These are phyloP conservation scores for Sebastes umbrosus DNA, from an alignment of 2,797 vertebrate species.

Conservation along the genomic window DNA sequence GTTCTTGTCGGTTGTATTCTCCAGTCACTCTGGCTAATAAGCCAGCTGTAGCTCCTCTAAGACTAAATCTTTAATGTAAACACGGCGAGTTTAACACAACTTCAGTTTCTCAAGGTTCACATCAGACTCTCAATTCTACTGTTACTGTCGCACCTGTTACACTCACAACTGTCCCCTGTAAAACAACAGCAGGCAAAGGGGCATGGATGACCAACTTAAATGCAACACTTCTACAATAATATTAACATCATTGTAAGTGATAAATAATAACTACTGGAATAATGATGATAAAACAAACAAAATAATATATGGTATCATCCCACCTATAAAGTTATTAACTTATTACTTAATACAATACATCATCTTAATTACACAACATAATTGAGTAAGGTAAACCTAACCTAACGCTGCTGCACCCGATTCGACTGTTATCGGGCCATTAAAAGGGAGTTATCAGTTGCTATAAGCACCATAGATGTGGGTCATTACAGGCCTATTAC, in stretches of 20 bases:
- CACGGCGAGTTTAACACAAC: neutral
- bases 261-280: neutral
- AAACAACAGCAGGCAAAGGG: neutral
- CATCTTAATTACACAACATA: neutral
- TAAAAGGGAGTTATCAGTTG: too few species aligned
- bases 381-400: neutral
- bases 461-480: too few species aligned
- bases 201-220: neutral
- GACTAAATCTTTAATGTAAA: slow-evolving; percentile 8
- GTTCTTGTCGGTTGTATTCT: neutral
- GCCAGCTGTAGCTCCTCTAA: neutral
- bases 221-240: neutral
- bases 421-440: too few species aligned
- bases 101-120: neutral
- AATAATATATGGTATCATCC: neutral
- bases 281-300: neutral
- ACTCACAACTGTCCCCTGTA: neutral
- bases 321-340: neutral
- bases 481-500: too few species aligned
- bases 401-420: neutral
- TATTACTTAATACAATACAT: neutral
- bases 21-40: neutral
- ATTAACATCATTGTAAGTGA: neutral
- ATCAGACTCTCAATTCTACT: neutral
- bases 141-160: too few species aligned